phyloP scores from a whole-genome alignment of 2,113 vertebrate genomes.

The Alouatta palliata region DNA sequence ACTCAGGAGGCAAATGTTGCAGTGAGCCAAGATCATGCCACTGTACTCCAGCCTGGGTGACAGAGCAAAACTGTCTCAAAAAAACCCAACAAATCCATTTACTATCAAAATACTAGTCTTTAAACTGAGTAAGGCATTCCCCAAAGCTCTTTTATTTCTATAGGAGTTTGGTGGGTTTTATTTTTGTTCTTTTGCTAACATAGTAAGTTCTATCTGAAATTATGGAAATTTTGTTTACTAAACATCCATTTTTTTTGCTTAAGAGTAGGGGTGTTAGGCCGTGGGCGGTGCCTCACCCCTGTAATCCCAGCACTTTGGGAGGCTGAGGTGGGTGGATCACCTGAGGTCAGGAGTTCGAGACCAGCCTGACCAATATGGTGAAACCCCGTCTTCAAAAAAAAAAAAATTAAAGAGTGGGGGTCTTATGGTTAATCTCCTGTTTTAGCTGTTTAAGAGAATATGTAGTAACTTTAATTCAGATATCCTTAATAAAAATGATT shows the following conservation, averaged over 20 bases:
- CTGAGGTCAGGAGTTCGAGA: no score
- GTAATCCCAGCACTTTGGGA: no score
- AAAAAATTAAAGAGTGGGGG: neutral
- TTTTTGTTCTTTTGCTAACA: neutral
- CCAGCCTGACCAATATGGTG: no score
- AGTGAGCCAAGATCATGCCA: no score
- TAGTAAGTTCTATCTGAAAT: neutral
- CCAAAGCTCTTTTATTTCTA: neutral
- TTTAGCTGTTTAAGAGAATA: neutral
- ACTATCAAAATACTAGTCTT: neutral
- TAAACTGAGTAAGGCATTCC: neutral
- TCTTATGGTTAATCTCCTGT: neutral
- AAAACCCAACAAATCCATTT: neutral
- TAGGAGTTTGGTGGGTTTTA: neutral
- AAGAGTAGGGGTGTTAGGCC: neutral
- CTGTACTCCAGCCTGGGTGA: no score
- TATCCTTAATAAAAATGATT: neutral
- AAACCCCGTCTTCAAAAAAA: no score
- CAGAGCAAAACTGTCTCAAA: no score
- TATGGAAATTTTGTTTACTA: neutral
- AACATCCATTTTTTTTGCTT: neutral
- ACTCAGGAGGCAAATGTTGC: no score
- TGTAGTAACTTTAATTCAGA: neutral
- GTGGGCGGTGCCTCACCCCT: no score
- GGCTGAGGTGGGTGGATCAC: no score